These are phyloP conservation scores for Bombus sylvicola DNA, from an alignment of 1,140 invertebrate genomes.

Conservation along the genomic window DNA sequence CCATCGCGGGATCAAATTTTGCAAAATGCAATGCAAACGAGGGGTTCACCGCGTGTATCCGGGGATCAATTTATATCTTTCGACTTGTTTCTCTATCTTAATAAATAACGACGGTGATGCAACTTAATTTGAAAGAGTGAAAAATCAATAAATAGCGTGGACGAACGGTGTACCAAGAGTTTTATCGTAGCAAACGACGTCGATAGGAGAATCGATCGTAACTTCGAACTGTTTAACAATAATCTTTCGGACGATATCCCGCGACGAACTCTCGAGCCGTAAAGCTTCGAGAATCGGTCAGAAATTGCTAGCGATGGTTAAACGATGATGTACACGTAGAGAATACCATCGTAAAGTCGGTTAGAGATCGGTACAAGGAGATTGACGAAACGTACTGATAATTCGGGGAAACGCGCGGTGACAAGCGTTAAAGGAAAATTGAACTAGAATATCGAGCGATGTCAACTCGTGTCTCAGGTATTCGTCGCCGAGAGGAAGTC, in stretches of 20 bases:
- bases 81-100: neutral
- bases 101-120: neutral
- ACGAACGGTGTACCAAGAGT: neutral
- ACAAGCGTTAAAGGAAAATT: neutral
- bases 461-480: conserved; percentile 74
- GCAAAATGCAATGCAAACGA: too few species aligned
- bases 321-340: neutral
- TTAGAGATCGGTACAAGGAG: neutral
- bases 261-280: neutral
- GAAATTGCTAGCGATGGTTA: neutral
- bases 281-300: neutral
- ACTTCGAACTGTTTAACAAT: neutral
- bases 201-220: neutral
- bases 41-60: too few species aligned
- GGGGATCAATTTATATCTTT: neutral
- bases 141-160: too few species aligned
- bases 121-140: neutral
- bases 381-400: too few species aligned
- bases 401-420: too few species aligned
- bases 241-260: too few species aligned
- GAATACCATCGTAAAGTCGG: neutral
- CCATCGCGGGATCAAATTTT: too few species aligned
- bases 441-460: conserved; percentile 59
- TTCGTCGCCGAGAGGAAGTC: conserved; percentile 80
- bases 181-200: neutral